phyloP scores from a whole-genome alignment of 2,113 vertebrate species.

The Neolamprologus sp. region DNA sequence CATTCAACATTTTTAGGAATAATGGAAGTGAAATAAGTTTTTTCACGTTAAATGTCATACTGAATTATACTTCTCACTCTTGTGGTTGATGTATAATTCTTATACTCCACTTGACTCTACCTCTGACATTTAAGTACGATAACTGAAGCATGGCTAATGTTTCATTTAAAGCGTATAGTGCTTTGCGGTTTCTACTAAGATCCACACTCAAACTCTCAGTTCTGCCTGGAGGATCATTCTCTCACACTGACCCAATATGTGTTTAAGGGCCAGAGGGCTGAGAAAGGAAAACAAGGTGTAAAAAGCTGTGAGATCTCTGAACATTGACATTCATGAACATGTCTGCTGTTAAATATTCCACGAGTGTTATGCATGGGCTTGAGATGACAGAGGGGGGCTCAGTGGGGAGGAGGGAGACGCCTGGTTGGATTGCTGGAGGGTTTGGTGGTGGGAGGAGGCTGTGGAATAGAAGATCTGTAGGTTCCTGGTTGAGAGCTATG shows the following conservation, averaged over 20 bases:
- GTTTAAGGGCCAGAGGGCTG: neutral
- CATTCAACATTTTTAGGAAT: neutral
- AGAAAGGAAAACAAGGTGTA: neutral
- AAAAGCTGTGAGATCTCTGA: neutral
- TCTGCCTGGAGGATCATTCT: neutral
- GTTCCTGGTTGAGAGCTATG: neutral
- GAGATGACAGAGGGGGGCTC: neutral
- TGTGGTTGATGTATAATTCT: neutral
- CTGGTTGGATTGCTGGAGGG: conserved; percentile 13
- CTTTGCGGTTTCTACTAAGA: neutral
- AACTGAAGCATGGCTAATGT: neutral
- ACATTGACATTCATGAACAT: neutral
- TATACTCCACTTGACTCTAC: neutral
- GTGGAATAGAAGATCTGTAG: conserved; percentile 6
- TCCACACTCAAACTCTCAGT: neutral
- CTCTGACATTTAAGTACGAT: neutral
- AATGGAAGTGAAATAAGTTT: neutral
- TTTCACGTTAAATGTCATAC: neutral
- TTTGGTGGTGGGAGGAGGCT: neutral
- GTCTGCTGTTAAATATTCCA: conserved; percentile 23
- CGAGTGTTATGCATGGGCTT: neutral
- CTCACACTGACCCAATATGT: neutral
- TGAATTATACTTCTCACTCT: neutral
- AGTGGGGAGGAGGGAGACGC: neutral
- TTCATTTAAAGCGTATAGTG: neutral